Evolutionary conservation across 1,140 invertebrate genomes (phyloP).

Genomic region (Chironomus striatipennis): DNA sequence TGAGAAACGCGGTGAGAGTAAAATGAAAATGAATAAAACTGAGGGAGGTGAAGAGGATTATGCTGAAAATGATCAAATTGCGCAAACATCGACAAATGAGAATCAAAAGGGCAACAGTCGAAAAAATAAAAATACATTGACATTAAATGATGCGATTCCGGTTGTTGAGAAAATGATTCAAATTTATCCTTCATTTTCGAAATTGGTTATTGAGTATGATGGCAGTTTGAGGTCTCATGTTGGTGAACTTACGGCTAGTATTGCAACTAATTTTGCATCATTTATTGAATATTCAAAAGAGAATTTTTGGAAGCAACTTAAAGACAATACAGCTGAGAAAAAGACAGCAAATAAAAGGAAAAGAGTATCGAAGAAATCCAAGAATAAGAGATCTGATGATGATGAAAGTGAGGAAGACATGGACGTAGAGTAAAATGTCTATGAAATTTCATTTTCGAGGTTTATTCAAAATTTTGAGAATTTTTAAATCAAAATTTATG

Average conservation of each 20-base stretch:
- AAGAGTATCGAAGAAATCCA: neutral
- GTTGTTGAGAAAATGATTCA: conserved; percentile 15
- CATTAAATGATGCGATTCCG: neutral
- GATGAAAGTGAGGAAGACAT: neutral
- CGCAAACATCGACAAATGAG: neutral
- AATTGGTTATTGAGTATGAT: neutral
- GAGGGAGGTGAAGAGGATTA: neutral
- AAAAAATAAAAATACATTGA: neutral
- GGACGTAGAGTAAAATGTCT: too few species aligned
- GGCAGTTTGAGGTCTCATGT: neutral
- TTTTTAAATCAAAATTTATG: too few species aligned
- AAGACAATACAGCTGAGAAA: neutral
- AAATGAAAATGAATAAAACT: neutral
- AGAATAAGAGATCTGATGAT: neutral
- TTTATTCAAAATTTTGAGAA: too few species aligned
- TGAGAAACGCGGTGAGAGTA: conserved; percentile 1
- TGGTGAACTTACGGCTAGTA: neutral
- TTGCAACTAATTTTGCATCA: neutral
- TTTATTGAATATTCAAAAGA: neutral
- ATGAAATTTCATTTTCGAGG: too few species aligned
- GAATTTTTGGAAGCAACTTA: neutral
- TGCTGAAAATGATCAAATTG: neutral
- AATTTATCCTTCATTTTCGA: neutral
- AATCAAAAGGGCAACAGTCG: neutral
- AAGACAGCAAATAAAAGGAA: neutral